Evolutionary conservation across 2,888 invertebrate genomes (phyloP).

Genomic region (Mimas tiliae): DNA sequence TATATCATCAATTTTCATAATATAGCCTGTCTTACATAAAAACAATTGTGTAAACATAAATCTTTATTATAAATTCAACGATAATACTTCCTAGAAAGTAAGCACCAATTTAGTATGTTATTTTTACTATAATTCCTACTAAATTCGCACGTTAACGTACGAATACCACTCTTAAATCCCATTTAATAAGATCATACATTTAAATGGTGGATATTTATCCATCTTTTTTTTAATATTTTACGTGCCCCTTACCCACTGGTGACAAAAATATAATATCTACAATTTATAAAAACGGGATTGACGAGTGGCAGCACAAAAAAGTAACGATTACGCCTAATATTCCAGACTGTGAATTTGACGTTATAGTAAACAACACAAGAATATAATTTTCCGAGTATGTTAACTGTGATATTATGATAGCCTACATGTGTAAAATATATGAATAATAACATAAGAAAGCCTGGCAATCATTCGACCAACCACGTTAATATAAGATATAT

Average conservation of each 20-base stretch:
- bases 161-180: slow-evolving; percentile 21
- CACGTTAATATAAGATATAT: slow-evolving; percentile 48
- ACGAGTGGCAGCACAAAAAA: slow-evolving; percentile 7
- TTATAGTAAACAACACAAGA: slow-evolving; percentile 13
- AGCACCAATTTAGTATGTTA: slow-evolving; percentile 60
- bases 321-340: slow-evolving; percentile 12
- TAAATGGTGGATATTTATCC: neutral
- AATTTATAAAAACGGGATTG: slow-evolving; percentile 22
- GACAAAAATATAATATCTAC: slow-evolving; percentile 19
- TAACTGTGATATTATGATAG: slow-evolving; percentile 11
- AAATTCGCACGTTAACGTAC: slow-evolving; percentile 1
- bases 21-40: slow-evolving; percentile 69
- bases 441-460: slow-evolving; percentile 61
- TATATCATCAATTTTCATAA: slow-evolving; percentile 76
- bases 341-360: slow-evolving; percentile 11
- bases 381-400: slow-evolving; percentile 16
- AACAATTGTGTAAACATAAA: slow-evolving; percentile 69
- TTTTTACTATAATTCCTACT: slow-evolving; percentile 9
- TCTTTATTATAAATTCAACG: slow-evolving; percentile 65
- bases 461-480: slow-evolving; percentile 56
- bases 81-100: slow-evolving; percentile 64
- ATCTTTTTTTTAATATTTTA: neutral
- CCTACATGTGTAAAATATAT: slow-evolving; percentile 32
- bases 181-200: slow-evolving; percentile 1
- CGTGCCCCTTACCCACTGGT: slow-evolving; percentile 22